phyloP scores from a whole-genome alignment of 2,888 invertebrate genomes.

The Torymus tubicola region DNA sequence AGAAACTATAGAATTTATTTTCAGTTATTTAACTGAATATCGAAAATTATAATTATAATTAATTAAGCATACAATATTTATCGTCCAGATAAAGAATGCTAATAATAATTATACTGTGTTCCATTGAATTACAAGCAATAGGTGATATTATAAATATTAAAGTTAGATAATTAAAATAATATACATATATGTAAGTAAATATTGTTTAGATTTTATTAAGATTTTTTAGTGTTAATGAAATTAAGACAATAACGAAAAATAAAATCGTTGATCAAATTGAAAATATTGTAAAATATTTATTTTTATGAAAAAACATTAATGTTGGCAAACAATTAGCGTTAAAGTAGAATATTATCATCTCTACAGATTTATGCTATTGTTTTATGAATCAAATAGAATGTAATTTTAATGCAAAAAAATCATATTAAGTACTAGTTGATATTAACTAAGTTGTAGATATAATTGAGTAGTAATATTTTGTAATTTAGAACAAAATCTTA shows the following conservation, averaged over 20 bases:
- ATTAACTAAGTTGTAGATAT: no score
- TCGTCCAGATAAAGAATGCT: neutral
- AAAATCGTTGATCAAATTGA: neutral
- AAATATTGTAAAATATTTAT: slow-evolving; percentile 5
- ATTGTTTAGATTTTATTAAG: slow-evolving; percentile 89
- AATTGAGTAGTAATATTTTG: no score
- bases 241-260: slow-evolving; percentile 79
- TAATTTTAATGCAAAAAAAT: no score
- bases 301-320: slow-evolving; percentile 65
- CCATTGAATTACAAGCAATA: slow-evolving; percentile 77
- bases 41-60: neutral
- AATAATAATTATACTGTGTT: slow-evolving; percentile 9
- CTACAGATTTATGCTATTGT: no score
- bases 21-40: neutral
- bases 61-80: neutral
- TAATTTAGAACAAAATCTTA: no score
- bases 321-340: no score
- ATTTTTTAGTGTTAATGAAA: slow-evolving; percentile 84
- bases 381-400: no score
- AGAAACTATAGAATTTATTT: slow-evolving; percentile 1
- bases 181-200: slow-evolving; percentile 63
- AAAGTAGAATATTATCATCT: no score
- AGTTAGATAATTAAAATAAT: neutral
- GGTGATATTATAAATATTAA: slow-evolving; percentile 58
- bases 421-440: no score